Percentiles rank a stretch among this genome's conserved stretches.
Evolutionary conservation across 2,113 vertebrate genomes (phyloP).

Genomic region (Castor canadensis): DNA sequence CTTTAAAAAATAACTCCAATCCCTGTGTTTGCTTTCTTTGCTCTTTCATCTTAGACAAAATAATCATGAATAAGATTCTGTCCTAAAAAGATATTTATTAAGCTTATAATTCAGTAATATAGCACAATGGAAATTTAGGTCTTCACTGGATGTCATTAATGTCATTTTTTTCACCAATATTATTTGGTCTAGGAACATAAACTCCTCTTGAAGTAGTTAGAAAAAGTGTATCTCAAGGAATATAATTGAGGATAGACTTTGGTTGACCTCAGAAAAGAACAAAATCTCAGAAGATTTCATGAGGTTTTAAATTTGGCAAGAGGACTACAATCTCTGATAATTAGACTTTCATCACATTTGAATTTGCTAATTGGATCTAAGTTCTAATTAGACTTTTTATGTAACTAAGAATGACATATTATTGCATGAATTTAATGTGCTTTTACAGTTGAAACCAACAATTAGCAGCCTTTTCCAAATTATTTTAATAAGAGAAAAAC

Average conservation of each 20-base stretch:
- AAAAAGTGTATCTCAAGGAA: constrained; percentile 65
- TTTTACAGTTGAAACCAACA: constrained; percentile 74
- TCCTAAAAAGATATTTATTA: constrained; percentile 52
- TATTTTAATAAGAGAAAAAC: constrained; percentile 61
- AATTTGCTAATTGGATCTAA: constrained; percentile 82
- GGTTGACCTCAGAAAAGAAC: constrained; percentile 70
- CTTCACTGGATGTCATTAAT: not conserved
- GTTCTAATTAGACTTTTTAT: constrained; percentile 84
- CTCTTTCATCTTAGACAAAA: constrained; percentile 37
- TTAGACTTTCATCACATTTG: constrained; percentile 79
- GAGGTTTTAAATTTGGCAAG: constrained; percentile 75
- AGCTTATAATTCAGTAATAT: constrained; percentile 66
- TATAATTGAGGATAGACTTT: constrained; percentile 72
- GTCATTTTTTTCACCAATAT: not conserved
- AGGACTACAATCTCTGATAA: constrained; percentile 73
- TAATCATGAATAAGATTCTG: constrained; percentile 49
- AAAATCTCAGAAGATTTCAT: constrained; percentile 73
- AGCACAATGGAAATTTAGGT: constrained; percentile 58
- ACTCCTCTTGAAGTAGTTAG: constrained; percentile 64
- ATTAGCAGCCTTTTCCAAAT: constrained; percentile 56
- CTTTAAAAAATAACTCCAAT: constrained; percentile 52
- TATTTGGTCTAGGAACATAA: constrained; percentile 40
- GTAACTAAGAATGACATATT: constrained; percentile 81
- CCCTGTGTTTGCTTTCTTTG: no score
- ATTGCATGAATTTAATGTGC: constrained; percentile 76